Percentiles rank a stretch among this genome's conserved stretches.
Evolutionary conservation across 2,113 vertebrate species (phyloP).

Genomic region (Anolis sagrei): DNA sequence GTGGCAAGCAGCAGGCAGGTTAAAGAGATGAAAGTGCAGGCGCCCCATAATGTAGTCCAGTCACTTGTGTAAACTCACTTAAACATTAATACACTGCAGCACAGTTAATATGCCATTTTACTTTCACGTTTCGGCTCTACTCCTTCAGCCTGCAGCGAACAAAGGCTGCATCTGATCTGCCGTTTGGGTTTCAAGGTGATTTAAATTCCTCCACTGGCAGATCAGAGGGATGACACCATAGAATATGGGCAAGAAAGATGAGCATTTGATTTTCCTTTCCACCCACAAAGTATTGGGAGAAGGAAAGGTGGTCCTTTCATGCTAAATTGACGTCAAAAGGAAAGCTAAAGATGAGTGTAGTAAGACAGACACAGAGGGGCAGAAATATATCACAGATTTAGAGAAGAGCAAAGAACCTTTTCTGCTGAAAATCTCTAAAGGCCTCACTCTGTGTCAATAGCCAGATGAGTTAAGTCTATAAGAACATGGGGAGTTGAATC

Average conservation of each 20-base stretch:
- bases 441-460: too few species aligned
- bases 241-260: slow-evolving; percentile 36
- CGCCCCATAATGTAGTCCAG: slow-evolving; percentile 16
- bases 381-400: background rate
- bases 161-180: slow-evolving; percentile 45
- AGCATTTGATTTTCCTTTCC: slow-evolving; percentile 25
- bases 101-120: slow-evolving; percentile 55
- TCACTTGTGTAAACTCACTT: slow-evolving; percentile 48
- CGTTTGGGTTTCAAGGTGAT: slow-evolving; percentile 55
- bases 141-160: slow-evolving; percentile 49
- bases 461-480: too few species aligned
- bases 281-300: slow-evolving; percentile 10
- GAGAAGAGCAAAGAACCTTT: background rate
- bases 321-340: background rate
- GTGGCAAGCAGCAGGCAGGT: slow-evolving; percentile 28
- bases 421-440: background rate
- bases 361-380: background rate
- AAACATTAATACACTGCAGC: slow-evolving; percentile 36
- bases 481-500: too few species aligned
- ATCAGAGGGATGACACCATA: slow-evolving; percentile 38
- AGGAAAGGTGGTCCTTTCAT: background rate
- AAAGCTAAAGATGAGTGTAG: background rate
- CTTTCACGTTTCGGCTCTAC: slow-evolving; percentile 40
- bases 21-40: slow-evolving; percentile 16
- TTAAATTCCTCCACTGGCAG: slow-evolving; percentile 42